Conservation (phyloP, 2,113 vertebrate genomes). For the Riparia riparia region DNA sequence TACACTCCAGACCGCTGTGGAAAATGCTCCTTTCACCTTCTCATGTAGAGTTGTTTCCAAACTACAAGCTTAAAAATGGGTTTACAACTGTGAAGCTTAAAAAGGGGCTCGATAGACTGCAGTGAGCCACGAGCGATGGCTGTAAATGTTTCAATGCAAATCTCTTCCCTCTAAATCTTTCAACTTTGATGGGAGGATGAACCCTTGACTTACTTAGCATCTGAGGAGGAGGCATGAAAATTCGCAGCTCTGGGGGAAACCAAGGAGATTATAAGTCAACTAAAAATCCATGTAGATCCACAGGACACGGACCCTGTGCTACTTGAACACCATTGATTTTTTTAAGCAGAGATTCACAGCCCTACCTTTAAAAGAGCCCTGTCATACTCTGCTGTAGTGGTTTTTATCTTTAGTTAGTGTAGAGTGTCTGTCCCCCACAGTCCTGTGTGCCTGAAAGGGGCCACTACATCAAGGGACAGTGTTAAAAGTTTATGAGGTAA, state of each 20-base stretch:
- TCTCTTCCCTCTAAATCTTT: not conserved
- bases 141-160: not conserved
- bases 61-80: not conserved
- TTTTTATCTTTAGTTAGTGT: not conserved
- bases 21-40: not conserved
- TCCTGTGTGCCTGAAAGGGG: not conserved
- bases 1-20: not conserved
- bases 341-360: not conserved
- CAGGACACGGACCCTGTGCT: not conserved
- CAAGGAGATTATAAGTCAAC: not conserved
- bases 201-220: not conserved
- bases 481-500: not conserved
- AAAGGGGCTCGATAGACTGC: not conserved
- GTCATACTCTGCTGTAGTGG: not conserved
- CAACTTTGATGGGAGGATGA: not conserved
- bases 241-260: not conserved
- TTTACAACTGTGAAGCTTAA: constrained; percentile 17
- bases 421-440: not conserved
- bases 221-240: not conserved
- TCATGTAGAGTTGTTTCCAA: not conserved
- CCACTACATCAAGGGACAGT: not conserved
- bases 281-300: not conserved
- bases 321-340: not conserved
- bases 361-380: not conserved
- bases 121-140: not conserved